Evolutionary conservation across 2,888 invertebrate genomes (phyloP), one percentile per base, ranked within the genome.

Genomic region (Steromphala cineraria): DNA sequence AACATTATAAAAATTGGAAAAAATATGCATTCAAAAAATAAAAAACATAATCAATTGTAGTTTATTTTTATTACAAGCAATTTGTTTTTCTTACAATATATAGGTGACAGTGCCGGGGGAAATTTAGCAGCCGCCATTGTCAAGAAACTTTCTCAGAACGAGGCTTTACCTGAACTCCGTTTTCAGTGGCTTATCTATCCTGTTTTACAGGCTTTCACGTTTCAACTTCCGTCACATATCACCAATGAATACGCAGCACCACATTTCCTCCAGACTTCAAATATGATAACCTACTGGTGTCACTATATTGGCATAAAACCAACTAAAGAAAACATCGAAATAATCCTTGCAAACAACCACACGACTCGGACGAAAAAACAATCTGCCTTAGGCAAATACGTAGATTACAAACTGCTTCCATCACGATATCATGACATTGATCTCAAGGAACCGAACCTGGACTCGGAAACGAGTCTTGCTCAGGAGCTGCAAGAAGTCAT

Each of bases 191-290:
- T 87, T 17, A 67, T 85, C 15, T 93, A 92, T 85, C 93, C 93
- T 15, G 90, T 91, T 15, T 86, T 91, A 21, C 92, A 92, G 78
- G 88, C 90, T 24, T 87, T 92, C 80, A 90, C 91, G 81, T 90
- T 93, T 81, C 85, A 87, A 67, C 85, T 88, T 19, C 87, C 89
- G 13, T 86, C 86, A 8, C 85, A 90, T 82, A 2, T 79, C 10
- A 53, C 79, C 31, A 67, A 71, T 40, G 31, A 53, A 2, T 24
- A 62, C 1, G 56, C 71, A 15, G 55, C 55, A 1, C 78, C 79
- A 8, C 76, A 80, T 24, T 67, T 80, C 0, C 80, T 84, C 2
- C 21, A 28, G 17, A 67, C 79, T 67, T 74, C 21, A 53, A 53
- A 53, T 1, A 80, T 86, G 75, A 74, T 80, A 0, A 67, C 56